A percentile compares a stretch with the other conserved stretches of the same genome.
Evolutionary conservation across 1,140 invertebrate genomes (phyloP).

Genomic region (Bicyclus anynana): DNA sequence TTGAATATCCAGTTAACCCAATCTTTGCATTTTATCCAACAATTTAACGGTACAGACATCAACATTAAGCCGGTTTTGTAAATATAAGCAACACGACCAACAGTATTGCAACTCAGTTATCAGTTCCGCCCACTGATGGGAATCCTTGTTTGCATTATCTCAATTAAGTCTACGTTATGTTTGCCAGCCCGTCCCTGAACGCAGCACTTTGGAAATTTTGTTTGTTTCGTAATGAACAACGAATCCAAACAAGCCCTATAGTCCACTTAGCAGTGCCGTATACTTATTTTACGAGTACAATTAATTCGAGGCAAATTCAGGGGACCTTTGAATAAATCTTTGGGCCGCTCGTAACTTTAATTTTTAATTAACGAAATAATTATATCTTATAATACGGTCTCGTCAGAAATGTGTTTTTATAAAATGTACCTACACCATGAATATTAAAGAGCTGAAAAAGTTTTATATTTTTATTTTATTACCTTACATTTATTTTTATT

Average conservation of each 20-base stretch:
- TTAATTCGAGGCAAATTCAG: no score
- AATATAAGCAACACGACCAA: constrained; percentile 38
- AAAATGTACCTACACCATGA: no score
- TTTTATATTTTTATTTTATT: no score
- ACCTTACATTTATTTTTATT: no score
- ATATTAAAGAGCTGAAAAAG: no score
- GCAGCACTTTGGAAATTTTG: constrained; percentile 63
- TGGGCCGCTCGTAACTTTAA: no score
- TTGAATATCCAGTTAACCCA: not conserved
- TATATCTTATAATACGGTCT: no score
- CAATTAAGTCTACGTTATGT: constrained; percentile 74
- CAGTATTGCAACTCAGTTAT: constrained; percentile 42
- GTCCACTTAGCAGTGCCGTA: no score
- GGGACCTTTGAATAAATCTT: no score
- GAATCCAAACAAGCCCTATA: constrained; percentile 14
- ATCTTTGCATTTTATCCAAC: not conserved
- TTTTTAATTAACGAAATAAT: no score
- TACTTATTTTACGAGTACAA: no score
- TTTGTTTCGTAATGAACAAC: constrained; percentile 40
- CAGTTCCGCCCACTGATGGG: constrained; percentile 49
- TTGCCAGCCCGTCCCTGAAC: constrained; percentile 45
- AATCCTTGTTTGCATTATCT: constrained; percentile 70
- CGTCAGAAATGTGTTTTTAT: no score
- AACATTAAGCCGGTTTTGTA: constrained; percentile 34
- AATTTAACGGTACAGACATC: constrained; percentile 20